Conservation (phyloP, 2,888 invertebrate species). For the Cantharis flavilabris region DNA sequence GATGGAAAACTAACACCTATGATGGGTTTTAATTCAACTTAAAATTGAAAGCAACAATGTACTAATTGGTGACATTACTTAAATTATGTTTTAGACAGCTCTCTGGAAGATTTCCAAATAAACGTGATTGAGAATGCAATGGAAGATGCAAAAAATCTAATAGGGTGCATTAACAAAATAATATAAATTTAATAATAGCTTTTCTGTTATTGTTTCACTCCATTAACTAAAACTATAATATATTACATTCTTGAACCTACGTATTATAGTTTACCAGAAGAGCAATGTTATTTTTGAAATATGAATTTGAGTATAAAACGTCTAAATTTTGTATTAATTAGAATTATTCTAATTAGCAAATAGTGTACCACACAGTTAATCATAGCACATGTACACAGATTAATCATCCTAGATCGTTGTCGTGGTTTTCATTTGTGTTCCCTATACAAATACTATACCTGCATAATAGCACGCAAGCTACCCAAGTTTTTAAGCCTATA, state of each 20-base stretch:
- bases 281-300: background rate
- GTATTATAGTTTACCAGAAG: background rate
- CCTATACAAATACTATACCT: background rate
- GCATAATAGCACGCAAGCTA: background rate
- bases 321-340: background rate
- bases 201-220: conserved; percentile 5
- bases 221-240: conserved; percentile 3
- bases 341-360: background rate
- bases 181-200: conserved; percentile 8
- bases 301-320: background rate
- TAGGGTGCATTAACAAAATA: background rate
- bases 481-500: background rate
- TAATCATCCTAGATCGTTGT: background rate
- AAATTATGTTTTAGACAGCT: conserved; percentile 6
- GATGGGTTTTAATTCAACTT: too few species aligned
- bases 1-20: background rate
- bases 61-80: conserved; percentile 5
- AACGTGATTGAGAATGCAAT: background rate
- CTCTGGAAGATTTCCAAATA: conserved; percentile 11
- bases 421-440: background rate
- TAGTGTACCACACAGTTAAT: background rate
- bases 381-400: background rate
- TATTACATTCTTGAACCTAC: background rate
- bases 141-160: background rate
- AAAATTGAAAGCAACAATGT: background rate